Conservation (phyloP, 1,140 invertebrate species). For the Ditylenchus dipsaci region DNA sequence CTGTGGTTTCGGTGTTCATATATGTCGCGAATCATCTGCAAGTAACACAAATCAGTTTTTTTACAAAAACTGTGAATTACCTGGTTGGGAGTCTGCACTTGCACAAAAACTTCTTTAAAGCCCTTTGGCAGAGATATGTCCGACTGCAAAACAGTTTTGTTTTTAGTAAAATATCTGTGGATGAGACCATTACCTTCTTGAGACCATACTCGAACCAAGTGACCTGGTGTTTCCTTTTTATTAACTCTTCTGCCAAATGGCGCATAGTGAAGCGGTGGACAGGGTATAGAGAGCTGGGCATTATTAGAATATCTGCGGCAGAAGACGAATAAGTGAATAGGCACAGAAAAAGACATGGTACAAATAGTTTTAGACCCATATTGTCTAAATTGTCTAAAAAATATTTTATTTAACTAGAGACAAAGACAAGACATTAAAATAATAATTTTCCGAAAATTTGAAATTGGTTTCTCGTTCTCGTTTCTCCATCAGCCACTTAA, state of each 20-base stretch:
- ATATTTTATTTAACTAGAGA: too few relatives aligned
- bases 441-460: too few relatives aligned
- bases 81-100: conserved; percentile 26
- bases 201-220: conserved; percentile 57
- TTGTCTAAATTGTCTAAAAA: too few relatives aligned
- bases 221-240: conserved; percentile 48
- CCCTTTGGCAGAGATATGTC: conserved; percentile 36
- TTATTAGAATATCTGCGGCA: conserved; percentile 40
- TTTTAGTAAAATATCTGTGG: not conserved
- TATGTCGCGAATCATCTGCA: conserved; percentile 28
- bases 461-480: too few relatives aligned
- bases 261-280: conserved; percentile 50
- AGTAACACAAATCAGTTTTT: too few relatives aligned
- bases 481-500: too few relatives aligned
- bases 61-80: too few relatives aligned
- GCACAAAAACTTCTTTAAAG: conserved; percentile 47
- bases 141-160: conserved; percentile 19
- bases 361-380: not conserved
- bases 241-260: conserved; percentile 47
- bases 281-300: conserved; percentile 41
- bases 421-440: too few relatives aligned
- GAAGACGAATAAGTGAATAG: not conserved
- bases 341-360: not conserved
- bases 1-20: conserved; percentile 43
- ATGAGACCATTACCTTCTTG: conserved; percentile 22